These are phyloP conservation scores for Zaprionus ghesquierei DNA, from an alignment of 1,140 invertebrate species.

Conservation along the genomic window DNA sequence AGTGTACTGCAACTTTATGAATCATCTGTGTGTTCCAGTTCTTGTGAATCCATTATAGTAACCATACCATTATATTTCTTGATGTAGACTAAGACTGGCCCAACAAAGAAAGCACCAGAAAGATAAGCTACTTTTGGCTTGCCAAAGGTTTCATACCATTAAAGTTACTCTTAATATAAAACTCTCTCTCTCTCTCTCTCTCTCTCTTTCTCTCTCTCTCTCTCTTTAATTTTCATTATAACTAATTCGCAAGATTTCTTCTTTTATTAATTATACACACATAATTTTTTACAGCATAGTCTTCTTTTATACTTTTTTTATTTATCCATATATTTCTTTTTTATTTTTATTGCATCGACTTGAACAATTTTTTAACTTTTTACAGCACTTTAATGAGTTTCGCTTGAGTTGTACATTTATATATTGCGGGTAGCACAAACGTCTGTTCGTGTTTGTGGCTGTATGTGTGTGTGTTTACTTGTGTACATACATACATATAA, in stretches of 20 bases:
- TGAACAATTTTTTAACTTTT: slow-evolving; percentile 71
- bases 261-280: slow-evolving; percentile 72
- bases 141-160: no score
- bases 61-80: background rate
- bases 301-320: slow-evolving; percentile 19
- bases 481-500: slow-evolving; percentile 24
- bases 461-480: slow-evolving; percentile 3
- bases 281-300: slow-evolving; percentile 71
- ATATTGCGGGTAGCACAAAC: slow-evolving; percentile 35
- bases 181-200: no score
- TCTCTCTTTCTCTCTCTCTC: no score
- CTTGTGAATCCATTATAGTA: background rate
- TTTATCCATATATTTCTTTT: slow-evolving; percentile 5
- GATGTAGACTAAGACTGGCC: no score
- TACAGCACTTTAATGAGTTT: slow-evolving; percentile 71
- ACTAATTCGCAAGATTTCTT: slow-evolving; percentile 76
- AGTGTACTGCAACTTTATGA: background rate
- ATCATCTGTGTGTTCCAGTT: background rate
- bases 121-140: no score
- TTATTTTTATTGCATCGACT: slow-evolving; percentile 50
- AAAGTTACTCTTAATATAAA: no score
- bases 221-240: slow-evolving; percentile 70
- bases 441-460: background rate
- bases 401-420: slow-evolving; percentile 41
- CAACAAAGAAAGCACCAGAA: no score